A percentile compares a stretch with the other conserved stretches of the same genome.
Evolutionary conservation across 1,140 invertebrate species (phyloP).

Genomic region (Drosophila santomea): DNA sequence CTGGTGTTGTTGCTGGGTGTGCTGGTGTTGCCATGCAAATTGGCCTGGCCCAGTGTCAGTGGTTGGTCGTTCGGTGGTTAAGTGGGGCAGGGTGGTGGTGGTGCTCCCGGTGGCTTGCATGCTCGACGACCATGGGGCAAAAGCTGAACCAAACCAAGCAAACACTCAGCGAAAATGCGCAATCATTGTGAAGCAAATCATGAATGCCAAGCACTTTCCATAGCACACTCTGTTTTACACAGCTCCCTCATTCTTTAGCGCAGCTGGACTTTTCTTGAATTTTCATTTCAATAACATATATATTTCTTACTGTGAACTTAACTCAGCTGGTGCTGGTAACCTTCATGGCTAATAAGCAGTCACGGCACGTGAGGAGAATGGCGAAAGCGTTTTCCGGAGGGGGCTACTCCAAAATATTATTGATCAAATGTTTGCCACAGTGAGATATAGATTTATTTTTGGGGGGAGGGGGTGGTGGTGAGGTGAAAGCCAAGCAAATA

Average conservation of each 20-base stretch:
- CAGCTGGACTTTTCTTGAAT: no score
- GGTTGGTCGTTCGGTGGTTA: constrained; percentile 8
- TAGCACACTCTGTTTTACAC: no score
- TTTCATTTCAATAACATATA: background rate
- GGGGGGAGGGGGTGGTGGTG: background rate
- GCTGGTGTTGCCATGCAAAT: constrained; percentile 52
- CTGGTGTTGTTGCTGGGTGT: background rate
- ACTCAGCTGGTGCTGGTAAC: constrained; percentile 43
- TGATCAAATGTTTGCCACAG: constrained; percentile 79
- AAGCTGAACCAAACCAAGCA: constrained; percentile 2
- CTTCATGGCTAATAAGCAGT: constrained; percentile 79
- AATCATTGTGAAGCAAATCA: no score
- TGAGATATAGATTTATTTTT: background rate
- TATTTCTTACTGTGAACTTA: background rate
- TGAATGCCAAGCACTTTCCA: no score
- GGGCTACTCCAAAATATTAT: constrained; percentile 55
- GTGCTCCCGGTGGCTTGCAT: constrained; percentile 28
- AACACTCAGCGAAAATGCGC: constrained; percentile 1
- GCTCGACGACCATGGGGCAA: constrained; percentile 30
- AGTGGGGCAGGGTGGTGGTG: constrained; percentile 1
- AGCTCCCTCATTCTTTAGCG: no score
- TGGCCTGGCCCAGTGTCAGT: constrained; percentile 25
- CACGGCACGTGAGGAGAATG: constrained; percentile 65
- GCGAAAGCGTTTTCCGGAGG: constrained; percentile 16
- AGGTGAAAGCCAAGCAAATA: constrained; percentile 64